Evolutionary conservation across 2,797 vertebrate genomes (phyloP).

Genomic region (Crocodylus rhombifer): DNA sequence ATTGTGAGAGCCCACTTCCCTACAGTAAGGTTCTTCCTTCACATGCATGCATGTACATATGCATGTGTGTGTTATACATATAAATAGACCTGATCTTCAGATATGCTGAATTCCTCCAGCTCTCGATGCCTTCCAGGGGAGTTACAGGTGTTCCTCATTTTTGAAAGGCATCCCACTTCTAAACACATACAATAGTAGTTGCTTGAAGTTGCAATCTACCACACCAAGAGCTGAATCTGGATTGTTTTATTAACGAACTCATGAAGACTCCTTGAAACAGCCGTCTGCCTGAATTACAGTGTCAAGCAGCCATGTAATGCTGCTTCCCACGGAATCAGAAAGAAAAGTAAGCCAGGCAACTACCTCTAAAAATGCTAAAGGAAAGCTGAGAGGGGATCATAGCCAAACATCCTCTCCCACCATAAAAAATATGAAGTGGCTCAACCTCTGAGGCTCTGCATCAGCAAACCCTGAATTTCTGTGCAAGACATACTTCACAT

Average conservation of each 20-base stretch:
- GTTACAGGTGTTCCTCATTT: background rate
- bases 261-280: background rate
- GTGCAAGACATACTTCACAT: background rate
- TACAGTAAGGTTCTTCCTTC: background rate
- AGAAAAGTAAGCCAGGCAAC: background rate
- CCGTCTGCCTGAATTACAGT: background rate
- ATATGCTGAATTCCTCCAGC: background rate
- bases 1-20: background rate
- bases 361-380: background rate
- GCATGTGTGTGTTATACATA: background rate
- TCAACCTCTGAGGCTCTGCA: background rate
- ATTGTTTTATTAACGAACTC: background rate
- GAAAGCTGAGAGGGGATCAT: background rate
- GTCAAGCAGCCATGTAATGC: background rate
- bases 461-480: background rate
- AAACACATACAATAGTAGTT: rapidly evolving
- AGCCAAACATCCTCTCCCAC: background rate
- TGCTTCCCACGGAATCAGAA: background rate
- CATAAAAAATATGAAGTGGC: background rate
- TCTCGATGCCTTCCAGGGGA: background rate
- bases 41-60: too few species aligned
- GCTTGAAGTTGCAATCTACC: background rate
- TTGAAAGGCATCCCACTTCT: background rate
- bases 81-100: background rate
- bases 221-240: background rate